Conservation (phyloP, 2,888 invertebrate species). For the Heliconius aoede region DNA sequence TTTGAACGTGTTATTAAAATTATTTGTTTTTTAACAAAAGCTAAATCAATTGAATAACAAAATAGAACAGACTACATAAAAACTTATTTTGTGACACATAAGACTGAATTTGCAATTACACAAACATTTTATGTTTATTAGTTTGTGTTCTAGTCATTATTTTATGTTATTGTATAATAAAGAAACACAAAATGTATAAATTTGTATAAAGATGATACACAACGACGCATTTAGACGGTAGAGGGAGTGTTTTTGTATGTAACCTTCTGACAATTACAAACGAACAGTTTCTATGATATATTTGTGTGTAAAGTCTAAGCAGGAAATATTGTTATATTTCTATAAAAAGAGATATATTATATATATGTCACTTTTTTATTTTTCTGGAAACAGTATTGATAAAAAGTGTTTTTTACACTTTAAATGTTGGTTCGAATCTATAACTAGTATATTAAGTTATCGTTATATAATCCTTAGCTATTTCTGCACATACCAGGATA, state of each 20-base stretch:
- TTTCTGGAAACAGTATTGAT: background rate
- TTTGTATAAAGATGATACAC: slow-evolving; percentile 65
- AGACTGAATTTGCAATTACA: slow-evolving; percentile 45
- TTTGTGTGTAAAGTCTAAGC: slow-evolving; percentile 20
- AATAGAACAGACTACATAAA: slow-evolving; percentile 2
- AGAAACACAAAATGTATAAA: slow-evolving; percentile 51
- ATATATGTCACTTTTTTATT: background rate
- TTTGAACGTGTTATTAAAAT: background rate
- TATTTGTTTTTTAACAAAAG: background rate
- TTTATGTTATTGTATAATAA: slow-evolving; percentile 25
- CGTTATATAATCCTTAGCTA: no score
- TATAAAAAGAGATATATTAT: background rate
- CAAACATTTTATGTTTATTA: slow-evolving; percentile 15
- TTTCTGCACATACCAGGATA: background rate
- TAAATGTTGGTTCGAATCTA: background rate
- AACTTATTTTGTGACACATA: slow-evolving; percentile 41
- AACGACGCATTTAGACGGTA: slow-evolving; percentile 62
- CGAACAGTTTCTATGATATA: slow-evolving; percentile 24
- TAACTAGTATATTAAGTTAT: no score
- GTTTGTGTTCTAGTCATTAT: slow-evolving; percentile 52
- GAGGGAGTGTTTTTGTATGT: slow-evolving; percentile 56
- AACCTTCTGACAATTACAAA: slow-evolving; percentile 25
- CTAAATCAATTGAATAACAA: background rate
- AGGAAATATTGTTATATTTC: slow-evolving; percentile 20
- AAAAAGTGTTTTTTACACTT: background rate